Conservation (phyloP, 2,888 invertebrate species). For the Hypomecis punctinalis region DNA sequence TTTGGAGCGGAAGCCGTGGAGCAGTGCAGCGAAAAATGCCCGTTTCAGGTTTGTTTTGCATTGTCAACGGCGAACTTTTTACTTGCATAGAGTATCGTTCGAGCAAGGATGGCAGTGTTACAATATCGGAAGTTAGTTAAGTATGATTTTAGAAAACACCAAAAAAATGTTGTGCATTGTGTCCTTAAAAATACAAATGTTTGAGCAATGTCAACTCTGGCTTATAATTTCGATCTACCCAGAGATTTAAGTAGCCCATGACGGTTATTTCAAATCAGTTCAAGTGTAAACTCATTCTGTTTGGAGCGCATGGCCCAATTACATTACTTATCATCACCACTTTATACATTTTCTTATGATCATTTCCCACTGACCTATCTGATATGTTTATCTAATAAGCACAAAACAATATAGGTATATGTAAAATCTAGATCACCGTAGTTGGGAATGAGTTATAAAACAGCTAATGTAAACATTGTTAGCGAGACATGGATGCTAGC, state of each 20-base stretch:
- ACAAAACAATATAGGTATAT: not conserved
- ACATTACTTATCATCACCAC: not conserved
- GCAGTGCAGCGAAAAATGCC: slow-evolving; percentile 82
- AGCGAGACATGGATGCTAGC: slow-evolving; percentile 23
- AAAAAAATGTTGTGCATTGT: no score
- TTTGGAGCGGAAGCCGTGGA: slow-evolving; percentile 83
- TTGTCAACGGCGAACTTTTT: not conserved
- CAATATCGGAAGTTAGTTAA: not conserved
- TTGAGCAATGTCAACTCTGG: not conserved
- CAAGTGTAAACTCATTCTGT: slow-evolving; percentile 3
- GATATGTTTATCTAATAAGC: slow-evolving; percentile 24
- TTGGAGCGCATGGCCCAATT: not conserved
- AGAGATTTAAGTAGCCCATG: not conserved
- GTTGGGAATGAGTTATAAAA: slow-evolving; percentile 25
- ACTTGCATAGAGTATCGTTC: not conserved
- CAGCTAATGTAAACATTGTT: slow-evolving; percentile 30
- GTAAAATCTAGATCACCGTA: not conserved
- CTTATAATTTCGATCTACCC: slow-evolving; percentile 5
- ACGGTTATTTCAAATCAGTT: slow-evolving; percentile 26
- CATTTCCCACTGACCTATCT: slow-evolving; percentile 13
- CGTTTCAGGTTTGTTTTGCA: slow-evolving; percentile 74
- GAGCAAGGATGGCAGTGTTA: not conserved
- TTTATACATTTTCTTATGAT: slow-evolving; percentile 5
- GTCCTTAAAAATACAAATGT: no score
- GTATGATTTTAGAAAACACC: no score